Percentiles rank a stretch among this genome's conserved stretches.
These are phyloP conservation scores for Halcyon badia DNA, from an alignment of 2,797 vertebrate genomes.

Conservation along the genomic window DNA sequence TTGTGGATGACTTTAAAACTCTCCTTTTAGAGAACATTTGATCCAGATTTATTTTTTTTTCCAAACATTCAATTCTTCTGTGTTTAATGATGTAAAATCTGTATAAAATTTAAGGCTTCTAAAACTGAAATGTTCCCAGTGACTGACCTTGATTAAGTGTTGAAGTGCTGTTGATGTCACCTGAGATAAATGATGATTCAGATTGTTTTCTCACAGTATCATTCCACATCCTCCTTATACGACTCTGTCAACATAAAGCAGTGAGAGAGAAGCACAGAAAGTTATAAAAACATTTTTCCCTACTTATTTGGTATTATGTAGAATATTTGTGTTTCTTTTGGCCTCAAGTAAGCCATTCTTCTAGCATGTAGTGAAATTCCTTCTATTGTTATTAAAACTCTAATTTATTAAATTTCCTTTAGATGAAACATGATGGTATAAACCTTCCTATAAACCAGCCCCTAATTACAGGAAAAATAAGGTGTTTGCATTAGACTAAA, in stretches of 20 bases:
- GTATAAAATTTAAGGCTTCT: conserved; percentile 69
- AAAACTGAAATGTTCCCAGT: conserved; percentile 77
- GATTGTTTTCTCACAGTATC: conserved; percentile 99
- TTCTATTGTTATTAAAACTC: background rate
- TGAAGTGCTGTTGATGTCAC: conserved; percentile 99
- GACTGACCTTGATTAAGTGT: conserved; percentile 99
- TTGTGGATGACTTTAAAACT: conserved; percentile 54
- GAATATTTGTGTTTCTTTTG: conserved; percentile 4
- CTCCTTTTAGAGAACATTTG: conserved; percentile 51
- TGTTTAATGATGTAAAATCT: conserved; percentile 59
- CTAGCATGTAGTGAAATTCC: background rate
- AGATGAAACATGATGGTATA: background rate
- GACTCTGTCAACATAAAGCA: conserved; percentile 92
- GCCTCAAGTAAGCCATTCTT: background rate
- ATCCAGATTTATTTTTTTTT: conserved; percentile 36
- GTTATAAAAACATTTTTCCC: background rate
- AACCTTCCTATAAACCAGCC: background rate
- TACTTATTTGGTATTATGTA: background rate
- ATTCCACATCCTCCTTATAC: conserved; percentile 99
- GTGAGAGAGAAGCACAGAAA: conserved; percentile 35
- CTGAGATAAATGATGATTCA: conserved; percentile 99
- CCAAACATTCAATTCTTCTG: conserved; percentile 44
- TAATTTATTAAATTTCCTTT: conserved; percentile 6
- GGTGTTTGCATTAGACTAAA: background rate
- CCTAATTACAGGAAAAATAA: background rate